Conservation (phyloP, 1,140 invertebrate genomes). For the Ephestia elutella region DNA sequence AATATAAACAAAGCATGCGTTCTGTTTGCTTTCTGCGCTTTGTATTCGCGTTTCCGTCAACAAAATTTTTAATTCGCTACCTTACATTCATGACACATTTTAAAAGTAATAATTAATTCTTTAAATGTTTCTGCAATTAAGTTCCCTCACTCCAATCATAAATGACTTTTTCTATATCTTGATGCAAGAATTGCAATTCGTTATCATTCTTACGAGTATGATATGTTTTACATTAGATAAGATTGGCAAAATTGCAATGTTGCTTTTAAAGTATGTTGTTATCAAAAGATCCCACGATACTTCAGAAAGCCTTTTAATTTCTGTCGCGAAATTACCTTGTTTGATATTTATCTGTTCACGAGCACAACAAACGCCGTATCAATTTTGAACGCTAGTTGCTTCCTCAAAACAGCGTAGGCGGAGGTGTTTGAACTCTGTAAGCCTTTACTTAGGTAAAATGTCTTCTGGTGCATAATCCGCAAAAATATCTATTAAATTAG, state of each 20-base stretch:
- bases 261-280: not conserved
- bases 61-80: not conserved
- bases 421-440: conserved; percentile 42
- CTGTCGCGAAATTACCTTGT: not conserved
- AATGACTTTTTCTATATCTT: too few species aligned
- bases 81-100: too few species aligned
- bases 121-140: not conserved
- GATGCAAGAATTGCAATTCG: too few species aligned
- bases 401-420: conserved; percentile 42
- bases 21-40: conserved; percentile 1
- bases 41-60: not conserved
- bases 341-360: conserved; percentile 2
- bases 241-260: too few species aligned
- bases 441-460: not conserved
- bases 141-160: too few species aligned
- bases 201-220: too few species aligned
- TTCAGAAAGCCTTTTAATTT: not conserved
- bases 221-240: too few species aligned
- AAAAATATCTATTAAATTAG: not conserved
- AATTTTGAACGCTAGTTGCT: conserved; percentile 46
- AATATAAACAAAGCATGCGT: conserved; percentile 29
- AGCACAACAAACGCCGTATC: conserved; percentile 11
- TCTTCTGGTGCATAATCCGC: not conserved
- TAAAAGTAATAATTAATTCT: too few species aligned
- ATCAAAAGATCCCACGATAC: not conserved